Percentiles rank a stretch among this genome's conserved stretches.
phyloP scores from a whole-genome alignment of 37 sponge, comb jelly and placozoan genomes.

The Mnemiopsis leidyi region DNA sequence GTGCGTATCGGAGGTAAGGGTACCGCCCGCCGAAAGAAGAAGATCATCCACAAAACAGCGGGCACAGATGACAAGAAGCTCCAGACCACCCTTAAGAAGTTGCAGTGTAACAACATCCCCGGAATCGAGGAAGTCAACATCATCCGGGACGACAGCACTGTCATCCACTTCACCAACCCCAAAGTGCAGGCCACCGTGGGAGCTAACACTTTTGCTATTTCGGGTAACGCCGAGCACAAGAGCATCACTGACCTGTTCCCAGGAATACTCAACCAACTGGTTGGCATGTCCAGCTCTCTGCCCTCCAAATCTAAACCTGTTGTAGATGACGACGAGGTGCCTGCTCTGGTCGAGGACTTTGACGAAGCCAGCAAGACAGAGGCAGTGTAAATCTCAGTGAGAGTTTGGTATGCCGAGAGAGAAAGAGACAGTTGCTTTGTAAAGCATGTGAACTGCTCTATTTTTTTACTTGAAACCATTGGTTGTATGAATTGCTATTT shows the following conservation, averaged over 20 bases:
- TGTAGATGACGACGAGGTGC: constrained; percentile 20
- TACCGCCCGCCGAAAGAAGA: constrained; percentile 96
- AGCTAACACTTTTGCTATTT: constrained; percentile 95
- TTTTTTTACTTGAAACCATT: background rate
- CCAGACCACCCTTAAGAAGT: constrained; percentile 83
- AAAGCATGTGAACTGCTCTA: background rate
- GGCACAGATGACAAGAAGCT: constrained; percentile 93
- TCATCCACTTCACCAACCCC: constrained; percentile 91
- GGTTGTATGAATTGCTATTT: background rate
- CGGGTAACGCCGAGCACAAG: constrained; percentile 86
- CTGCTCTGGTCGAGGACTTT: constrained; percentile 38
- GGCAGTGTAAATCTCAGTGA: too few relatives aligned
- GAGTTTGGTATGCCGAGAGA: too few relatives aligned
- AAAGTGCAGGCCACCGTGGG: constrained; percentile 95
- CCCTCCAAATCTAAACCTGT: background rate
- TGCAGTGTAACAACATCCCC: constrained; percentile 88
- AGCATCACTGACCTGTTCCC: constrained; percentile 64
- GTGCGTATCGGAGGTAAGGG: constrained; percentile 69
- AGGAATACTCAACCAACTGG: constrained; percentile 16
- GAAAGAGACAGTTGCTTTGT: background rate
- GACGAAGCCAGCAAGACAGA: constrained; percentile 13
- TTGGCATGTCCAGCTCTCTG: constrained; percentile 31
- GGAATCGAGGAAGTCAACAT: constrained; percentile 98
- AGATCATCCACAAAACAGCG: constrained; percentile 92
- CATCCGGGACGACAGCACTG: constrained; percentile 92